These are phyloP conservation scores for Macrophya alboannulata DNA, from an alignment of 2,888 invertebrate species.

Conservation along the genomic window DNA sequence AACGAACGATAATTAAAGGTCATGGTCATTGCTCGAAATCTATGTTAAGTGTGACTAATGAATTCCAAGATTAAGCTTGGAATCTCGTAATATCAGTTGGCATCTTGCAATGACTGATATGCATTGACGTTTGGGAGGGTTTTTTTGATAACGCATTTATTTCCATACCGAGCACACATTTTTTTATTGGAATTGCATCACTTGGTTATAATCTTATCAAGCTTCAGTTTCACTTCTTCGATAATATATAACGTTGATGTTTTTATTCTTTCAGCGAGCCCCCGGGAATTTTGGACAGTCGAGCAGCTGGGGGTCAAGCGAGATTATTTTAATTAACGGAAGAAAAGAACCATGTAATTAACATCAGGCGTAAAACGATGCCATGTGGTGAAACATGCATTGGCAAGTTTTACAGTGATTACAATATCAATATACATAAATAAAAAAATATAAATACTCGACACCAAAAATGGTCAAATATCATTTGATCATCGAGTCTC, in stretches of 20 bases:
- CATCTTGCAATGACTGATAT: background rate
- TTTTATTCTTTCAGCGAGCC: slow-evolving; percentile 30
- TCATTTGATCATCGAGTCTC: background rate
- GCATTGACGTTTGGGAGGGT: background rate
- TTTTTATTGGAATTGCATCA: background rate
- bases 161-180: background rate
- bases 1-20: background rate
- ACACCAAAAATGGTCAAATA: background rate
- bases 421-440: slow-evolving; percentile 6
- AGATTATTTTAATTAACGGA: background rate
- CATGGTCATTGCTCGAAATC: background rate
- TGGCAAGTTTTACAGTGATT: background rate
- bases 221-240: background rate
- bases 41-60: background rate
- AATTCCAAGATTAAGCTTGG: background rate
- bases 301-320: background rate
- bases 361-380: slow-evolving; percentile 9
- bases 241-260: background rate
- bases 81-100: background rate
- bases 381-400: background rate
- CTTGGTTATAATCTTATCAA: background rate
- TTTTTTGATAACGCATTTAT: background rate
- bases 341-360: background rate
- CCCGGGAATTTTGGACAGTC: background rate
- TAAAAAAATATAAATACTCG: background rate